Evolutionary conservation across 2,797 vertebrate species (phyloP), one percentile per base, ranked within the genome.

Genomic region (Protonibea diacanthus): DNA sequence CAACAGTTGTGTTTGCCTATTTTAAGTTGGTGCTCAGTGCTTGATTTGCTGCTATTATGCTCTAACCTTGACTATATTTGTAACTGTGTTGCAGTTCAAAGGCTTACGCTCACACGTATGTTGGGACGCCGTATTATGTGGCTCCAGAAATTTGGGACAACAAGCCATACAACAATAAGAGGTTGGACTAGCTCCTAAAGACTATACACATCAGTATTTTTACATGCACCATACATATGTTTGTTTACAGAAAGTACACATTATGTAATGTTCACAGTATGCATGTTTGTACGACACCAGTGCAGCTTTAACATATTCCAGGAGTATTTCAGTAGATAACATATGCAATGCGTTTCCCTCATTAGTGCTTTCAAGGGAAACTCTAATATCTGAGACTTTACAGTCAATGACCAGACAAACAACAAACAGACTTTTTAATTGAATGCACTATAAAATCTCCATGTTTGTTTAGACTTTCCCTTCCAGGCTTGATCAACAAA

Each of bases 111-210:
- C 96, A 93, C 45, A 93, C 96, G 0, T 99, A 98, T 20, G 95
- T 99, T 60, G 98, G 98, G 74, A 99, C 98, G 2, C 98, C 98
- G 4, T 98, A 98, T 82, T 99, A 99, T 0, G 96, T 99, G 23
- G 97, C 98, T 88, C 98, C 98, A 71, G 98, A 99, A 92, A 96
- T 99, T 83, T 99, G 97, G 97, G 97, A 99, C 86, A 99, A 95
- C 89, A 90, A 94, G 79, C 97, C 97, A 0, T 99, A 99, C 92
- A 99, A 98, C 91, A 99, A 98, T 88, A 99, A 99, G 92, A 98
- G 98, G 98, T 98, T 70, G 7, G 7, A 9, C n/a, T 11, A 12
- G 27, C 47, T 33, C 0, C 18, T 66, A 23, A 52, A 52, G 18
- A 27, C 10, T 17, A 9, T 21, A 44, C 58, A 42, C 48, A 12